Base-by-base conservation (phyloP, 2,113 vertebrate genomes). In the Cryptotis parvus region DNA sequence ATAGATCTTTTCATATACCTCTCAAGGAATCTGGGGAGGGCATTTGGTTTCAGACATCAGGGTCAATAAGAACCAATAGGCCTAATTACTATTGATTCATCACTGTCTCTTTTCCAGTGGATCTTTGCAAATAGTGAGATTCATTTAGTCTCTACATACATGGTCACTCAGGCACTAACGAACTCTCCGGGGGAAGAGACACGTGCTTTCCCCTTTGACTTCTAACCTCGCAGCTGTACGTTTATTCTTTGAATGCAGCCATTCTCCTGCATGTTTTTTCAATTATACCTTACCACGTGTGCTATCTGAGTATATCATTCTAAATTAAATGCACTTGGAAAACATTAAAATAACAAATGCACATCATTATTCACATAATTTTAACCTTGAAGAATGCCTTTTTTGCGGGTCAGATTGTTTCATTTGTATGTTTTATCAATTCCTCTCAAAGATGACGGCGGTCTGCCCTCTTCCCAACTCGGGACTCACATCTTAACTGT, bases 341-440 rank as follows among this genome's bases (percentile, higher is more conserved):
- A 96, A 97, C 96, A 98, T 98, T 98, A 98, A 98, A 98, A 96
- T 97, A 98, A 98, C 96, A 96, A 98, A 98, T 98, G 97, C 97
- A 97, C 96, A 96, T 98, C 97, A 97, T 97, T 97, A 97, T 97
- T 98, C 97, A 98, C 69, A 26, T 98, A 96, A 96, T 97, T 98
- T 96, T 97, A 97, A 98, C 96, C 94, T 96, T 90, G 89, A 95
- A 96, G 90, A 96, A 96, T 97, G 94, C 96, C 94, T 97, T 97
- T 92, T 95, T 97, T 96, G 22, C 33, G 27, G 93, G 95, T 88
- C 74, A 73, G 97, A 92, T 96, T 96, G 94, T 93, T 91, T 97
- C 96, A 97, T 97, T 98, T 98, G 80, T 78, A 97, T 96, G 96
- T 96, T 96, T 95, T 95, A 97, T 96, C 85, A 77, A 91, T 93